phyloP scores from a whole-genome alignment of 2,797 vertebrate genomes.

The Ceryle rudis region DNA sequence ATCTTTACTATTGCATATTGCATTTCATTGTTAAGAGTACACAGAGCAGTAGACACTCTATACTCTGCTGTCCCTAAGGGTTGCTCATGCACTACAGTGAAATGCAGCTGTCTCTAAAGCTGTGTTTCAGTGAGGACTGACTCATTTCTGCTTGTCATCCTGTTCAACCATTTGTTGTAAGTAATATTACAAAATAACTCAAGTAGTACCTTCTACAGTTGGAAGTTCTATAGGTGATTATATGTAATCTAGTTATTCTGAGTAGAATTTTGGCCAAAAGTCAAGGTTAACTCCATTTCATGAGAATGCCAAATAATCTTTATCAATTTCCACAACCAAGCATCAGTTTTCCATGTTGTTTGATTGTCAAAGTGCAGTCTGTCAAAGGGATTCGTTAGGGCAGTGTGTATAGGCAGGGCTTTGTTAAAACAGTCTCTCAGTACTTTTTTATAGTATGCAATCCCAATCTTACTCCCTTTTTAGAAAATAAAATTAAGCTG shows the following conservation, averaged over 20 bases:
- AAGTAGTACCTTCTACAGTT: neutral
- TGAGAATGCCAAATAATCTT: neutral
- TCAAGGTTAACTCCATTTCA: neutral
- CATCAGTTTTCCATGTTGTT: neutral
- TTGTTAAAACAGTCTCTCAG: neutral
- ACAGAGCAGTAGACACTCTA: neutral
- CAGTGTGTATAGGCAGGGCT: neutral
- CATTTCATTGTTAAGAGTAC: neutral
- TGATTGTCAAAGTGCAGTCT: neutral
- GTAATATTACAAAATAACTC: neutral
- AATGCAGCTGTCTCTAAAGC: neutral
- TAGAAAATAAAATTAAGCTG: neutral
- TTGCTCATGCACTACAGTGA: neutral
- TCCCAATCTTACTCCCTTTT: neutral
- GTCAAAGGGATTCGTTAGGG: neutral
- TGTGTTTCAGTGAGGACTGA: neutral
- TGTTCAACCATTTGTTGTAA: neutral
- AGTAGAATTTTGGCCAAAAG: neutral
- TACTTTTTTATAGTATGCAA: neutral
- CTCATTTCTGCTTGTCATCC: neutral
- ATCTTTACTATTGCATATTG: neutral
- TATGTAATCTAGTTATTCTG: neutral
- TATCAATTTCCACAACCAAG: neutral
- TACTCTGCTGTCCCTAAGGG: neutral
- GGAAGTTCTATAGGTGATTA: neutral